These are phyloP conservation scores for Phortica variegata DNA, from an alignment of 1,140 invertebrate genomes.

Conservation along the genomic window DNA sequence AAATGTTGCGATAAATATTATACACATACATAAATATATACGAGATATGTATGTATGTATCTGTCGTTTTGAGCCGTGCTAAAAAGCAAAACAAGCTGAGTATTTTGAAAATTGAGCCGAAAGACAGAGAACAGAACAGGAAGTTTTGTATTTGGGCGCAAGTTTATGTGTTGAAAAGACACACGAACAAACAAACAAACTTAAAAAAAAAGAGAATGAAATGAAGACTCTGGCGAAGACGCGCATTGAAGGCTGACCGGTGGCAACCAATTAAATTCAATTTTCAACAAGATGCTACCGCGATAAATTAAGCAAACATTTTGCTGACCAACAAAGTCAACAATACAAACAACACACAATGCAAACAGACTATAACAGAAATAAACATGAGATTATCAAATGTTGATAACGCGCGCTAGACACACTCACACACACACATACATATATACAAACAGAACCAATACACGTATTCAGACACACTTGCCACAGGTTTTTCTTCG, in stretches of 20 bases:
- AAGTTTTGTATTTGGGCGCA: constrained; percentile 24
- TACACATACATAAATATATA: too few relatives aligned
- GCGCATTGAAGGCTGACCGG: constrained; percentile 8
- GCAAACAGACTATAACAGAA: background rate
- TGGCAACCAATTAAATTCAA: constrained; percentile 53
- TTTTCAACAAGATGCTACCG: constrained; percentile 47
- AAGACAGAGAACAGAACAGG: background rate
- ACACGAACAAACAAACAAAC: too few relatives aligned
- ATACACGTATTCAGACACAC: constrained; percentile 22
- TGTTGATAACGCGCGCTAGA: constrained; percentile 6
- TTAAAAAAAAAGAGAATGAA: too few relatives aligned
- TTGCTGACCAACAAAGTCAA: constrained; percentile 12
- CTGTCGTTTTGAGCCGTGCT: too few relatives aligned
- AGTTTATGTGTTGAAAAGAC: constrained; percentile 5
- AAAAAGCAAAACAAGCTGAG: constrained; percentile 17
- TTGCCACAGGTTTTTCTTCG: constrained; percentile 15
- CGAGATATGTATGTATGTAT: too few relatives aligned
- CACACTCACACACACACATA: constrained; percentile 31
- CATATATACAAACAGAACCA: constrained; percentile 12
- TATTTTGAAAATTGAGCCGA: constrained; percentile 3
- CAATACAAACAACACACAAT: constrained; percentile 5
- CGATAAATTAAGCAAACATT: constrained; percentile 52
- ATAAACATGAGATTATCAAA: constrained; percentile 7
- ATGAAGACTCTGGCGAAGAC: too few relatives aligned
- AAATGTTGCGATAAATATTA: constrained; percentile 25